These are phyloP conservation scores for Synergus itoensis DNA, from an alignment of 2,888 invertebrate species.

Conservation along the genomic window DNA sequence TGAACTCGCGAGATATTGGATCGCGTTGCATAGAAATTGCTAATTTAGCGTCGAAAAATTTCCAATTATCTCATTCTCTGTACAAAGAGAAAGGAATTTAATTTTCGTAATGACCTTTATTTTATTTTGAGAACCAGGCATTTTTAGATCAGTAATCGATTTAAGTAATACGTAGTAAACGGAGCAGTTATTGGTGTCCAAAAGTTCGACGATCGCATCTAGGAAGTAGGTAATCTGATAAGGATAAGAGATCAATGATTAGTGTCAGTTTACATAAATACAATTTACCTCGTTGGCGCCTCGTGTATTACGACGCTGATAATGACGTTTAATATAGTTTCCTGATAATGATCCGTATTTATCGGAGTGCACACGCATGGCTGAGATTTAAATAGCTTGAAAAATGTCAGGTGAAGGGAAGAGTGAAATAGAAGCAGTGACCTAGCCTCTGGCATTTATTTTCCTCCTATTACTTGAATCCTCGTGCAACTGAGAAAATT, in stretches of 20 bases:
- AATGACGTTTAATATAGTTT: background rate
- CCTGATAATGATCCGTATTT: background rate
- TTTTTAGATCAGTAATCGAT: background rate
- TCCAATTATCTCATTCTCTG: background rate
- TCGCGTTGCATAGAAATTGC: conserved; percentile 25
- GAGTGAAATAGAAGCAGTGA: conserved; percentile 19
- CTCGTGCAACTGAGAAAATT: conserved; percentile 30
- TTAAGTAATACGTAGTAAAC: background rate
- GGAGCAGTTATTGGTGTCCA: background rate
- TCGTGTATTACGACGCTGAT: conserved; percentile 2
- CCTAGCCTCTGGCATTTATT: conserved; percentile 24
- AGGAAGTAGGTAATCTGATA: conserved; percentile 16
- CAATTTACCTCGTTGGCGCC: conserved; percentile 15
- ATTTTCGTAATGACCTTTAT: background rate
- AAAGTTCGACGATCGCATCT: conserved; percentile 22
- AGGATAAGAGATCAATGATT: conserved; percentile 32
- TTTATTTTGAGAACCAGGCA: background rate
- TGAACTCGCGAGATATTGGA: background rate
- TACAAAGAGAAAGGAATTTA: background rate
- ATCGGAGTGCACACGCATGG: background rate
- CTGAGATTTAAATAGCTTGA: background rate
- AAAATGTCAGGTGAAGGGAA: background rate
- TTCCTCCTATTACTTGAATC: conserved; percentile 9
- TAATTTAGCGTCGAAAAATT: conserved; percentile 7
- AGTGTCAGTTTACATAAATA: conserved; percentile 24